Conservation (phyloP, 2,888 invertebrate genomes). For the Eupeodes luniger region DNA sequence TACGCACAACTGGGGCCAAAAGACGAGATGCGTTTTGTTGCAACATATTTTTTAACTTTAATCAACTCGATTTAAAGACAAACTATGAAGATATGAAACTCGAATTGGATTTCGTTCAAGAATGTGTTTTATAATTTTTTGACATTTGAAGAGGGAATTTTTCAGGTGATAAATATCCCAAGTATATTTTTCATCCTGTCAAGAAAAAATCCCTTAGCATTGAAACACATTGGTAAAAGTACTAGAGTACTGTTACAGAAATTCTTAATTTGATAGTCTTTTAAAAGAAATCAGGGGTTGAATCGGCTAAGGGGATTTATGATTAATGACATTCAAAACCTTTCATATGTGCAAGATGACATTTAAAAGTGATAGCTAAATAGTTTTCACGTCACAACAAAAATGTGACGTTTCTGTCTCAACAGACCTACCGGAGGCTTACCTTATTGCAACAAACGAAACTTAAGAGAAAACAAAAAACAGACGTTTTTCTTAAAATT, state of each 20-base stretch:
- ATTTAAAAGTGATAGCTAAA: no score
- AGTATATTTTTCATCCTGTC: background rate
- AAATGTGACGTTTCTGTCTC: no score
- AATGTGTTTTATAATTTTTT: constrained; percentile 50
- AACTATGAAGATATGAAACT: background rate
- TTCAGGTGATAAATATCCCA: constrained; percentile 31
- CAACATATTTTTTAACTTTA: constrained; percentile 78
- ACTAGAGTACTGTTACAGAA: background rate
- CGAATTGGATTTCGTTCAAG: background rate
- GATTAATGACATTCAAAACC: no score
- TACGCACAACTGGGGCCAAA: constrained; percentile 81
- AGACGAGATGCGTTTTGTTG: constrained; percentile 81
- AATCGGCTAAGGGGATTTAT: no score
- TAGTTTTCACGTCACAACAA: no score
- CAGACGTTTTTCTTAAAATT: no score
- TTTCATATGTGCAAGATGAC: no score
- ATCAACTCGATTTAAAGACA: constrained; percentile 4
- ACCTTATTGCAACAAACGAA: no score
- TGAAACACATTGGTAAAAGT: background rate
- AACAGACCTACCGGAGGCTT: no score
- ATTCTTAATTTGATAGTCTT: no score
- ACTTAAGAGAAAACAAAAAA: no score
- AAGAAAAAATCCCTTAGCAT: background rate
- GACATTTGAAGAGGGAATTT: constrained; percentile 43
- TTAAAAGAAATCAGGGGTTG: no score